Base-by-base conservation (phyloP, 2,797 vertebrate species). In the Ptychobarbus kaznakovi region DNA sequence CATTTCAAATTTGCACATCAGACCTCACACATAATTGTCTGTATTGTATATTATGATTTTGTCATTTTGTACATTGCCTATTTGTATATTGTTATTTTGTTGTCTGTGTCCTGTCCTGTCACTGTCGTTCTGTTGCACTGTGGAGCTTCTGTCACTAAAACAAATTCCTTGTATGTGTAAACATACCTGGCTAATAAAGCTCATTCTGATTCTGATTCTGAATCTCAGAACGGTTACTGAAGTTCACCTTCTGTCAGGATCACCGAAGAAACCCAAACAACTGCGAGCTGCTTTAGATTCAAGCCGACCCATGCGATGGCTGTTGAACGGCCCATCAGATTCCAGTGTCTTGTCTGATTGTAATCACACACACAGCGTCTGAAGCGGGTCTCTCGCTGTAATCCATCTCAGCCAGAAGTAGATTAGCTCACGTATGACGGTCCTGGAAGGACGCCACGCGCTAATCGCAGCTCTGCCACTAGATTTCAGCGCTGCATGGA, bases 381-480 rank as follows among this genome's bases (percentile, higher is more conserved):
- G 42, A 42, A 42, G 2, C 42, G 9, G 42, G 42, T 49, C 46
- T 80, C 73, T 90, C 78, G 73, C 78, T 53, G 75, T 84, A 84
- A 82, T 89, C 81, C 38, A 80, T 58, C 93, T 93, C 90, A 90
- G 92, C 91, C 76, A 6, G 84, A 85, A 94, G 91, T 91, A 88
- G 92, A 93, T 94, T 92, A 93, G 4, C 89, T 86, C 88, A 82
- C 89, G 89, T 85, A 84, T 90, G 90, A 92, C 89, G 86, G 88
- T 92, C 93, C 92, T 93, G 90, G 91, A 93, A 90, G 90, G 92
- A 88, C 38, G 88, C 88, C 89, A 90, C 82, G 76, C 89, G 0
- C 63, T 86, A 86, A 82, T 72, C 70, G 44, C 73, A 68, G 46
- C 72, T 69, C 38, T 70, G 61, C 20, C 58, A 49, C 78, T 25